phyloP scores from a whole-genome alignment of 2,888 invertebrate species.

The Atrina japonica region DNA sequence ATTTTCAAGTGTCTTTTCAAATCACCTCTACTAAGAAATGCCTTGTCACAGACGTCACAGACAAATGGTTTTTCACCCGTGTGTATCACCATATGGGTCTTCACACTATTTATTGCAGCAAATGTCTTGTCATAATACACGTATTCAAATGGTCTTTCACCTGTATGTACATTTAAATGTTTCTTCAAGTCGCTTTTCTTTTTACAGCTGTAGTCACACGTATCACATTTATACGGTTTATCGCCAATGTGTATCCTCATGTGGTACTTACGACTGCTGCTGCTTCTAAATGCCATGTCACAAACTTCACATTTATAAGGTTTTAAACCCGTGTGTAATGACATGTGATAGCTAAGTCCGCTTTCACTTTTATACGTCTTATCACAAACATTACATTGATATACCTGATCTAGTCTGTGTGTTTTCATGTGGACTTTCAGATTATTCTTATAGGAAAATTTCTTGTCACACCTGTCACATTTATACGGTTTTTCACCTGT shows the following conservation, averaged over 20 bases:
- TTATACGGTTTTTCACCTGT: no score
- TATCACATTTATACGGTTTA: slow-evolving; percentile 8
- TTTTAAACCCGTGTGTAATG: slow-evolving; percentile 1
- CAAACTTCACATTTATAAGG: slow-evolving; percentile 10
- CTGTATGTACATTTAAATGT: slow-evolving; percentile 1
- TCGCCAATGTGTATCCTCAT: slow-evolving; percentile 21
- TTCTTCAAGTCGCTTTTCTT: slow-evolving; percentile 6
- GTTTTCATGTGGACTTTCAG: no score
- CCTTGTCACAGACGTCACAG: background rate
- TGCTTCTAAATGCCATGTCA: slow-evolving; percentile 2
- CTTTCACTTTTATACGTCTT: no score
- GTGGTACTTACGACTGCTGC: background rate
- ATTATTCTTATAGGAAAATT: no score
- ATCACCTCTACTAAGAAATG: background rate
- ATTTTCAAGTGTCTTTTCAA: background rate
- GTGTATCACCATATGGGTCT: slow-evolving; percentile 10
- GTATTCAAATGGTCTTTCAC: slow-evolving; percentile 17
- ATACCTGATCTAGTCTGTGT: background rate
- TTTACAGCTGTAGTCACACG: background rate
- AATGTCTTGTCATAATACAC: background rate
- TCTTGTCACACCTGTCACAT: no score
- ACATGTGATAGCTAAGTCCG: no score
- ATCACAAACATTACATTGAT: no score
- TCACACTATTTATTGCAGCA: background rate
- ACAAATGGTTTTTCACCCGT: slow-evolving; percentile 11